Percentiles rank a stretch among this genome's conserved stretches.
Conservation (phyloP, 2,888 invertebrate species). For the Drosophila subquinaria region DNA sequence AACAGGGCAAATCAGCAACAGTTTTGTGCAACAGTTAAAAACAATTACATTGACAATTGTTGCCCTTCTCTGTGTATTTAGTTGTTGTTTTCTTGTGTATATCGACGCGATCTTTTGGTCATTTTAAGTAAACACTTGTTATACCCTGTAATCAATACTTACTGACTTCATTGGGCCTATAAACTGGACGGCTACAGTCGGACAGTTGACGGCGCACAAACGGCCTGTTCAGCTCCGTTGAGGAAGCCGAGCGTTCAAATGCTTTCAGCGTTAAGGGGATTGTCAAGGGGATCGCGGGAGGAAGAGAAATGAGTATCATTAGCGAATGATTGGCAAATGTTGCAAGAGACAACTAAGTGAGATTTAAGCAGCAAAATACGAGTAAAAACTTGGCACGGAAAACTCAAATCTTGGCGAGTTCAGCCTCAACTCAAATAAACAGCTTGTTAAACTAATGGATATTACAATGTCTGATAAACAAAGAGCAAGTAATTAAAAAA, state of each 20-base stretch:
- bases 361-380: slow-evolving; percentile 32
- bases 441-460: neutral
- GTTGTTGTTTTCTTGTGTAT: slow-evolving; percentile 25
- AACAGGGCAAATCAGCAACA: slow-evolving; percentile 25
- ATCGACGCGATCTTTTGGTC: slow-evolving; percentile 50
- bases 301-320: slow-evolving; percentile 35
- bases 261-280: slow-evolving; percentile 60
- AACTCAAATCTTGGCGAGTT: neutral
- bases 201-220: slow-evolving; percentile 77
- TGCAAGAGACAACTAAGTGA: slow-evolving; percentile 8
- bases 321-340: slow-evolving; percentile 15
- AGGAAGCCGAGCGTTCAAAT: slow-evolving; percentile 84
- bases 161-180: slow-evolving; percentile 89
- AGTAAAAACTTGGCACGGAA: slow-evolving; percentile 14
- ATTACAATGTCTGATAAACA: neutral
- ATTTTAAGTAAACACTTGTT: slow-evolving; percentile 4
- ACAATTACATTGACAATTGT: slow-evolving; percentile 18
- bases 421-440: neutral
- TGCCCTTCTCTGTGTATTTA: slow-evolving; percentile 8
- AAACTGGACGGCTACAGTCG: slow-evolving; percentile 86
- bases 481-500: neutral
- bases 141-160: slow-evolving; percentile 78
- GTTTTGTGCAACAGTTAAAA: slow-evolving; percentile 36
- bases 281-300: slow-evolving; percentile 17
- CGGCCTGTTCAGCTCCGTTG: slow-evolving; percentile 81